Base-by-base conservation (phyloP, 2,888 invertebrate genomes). In the Bhutanitis thaidina region DNA sequence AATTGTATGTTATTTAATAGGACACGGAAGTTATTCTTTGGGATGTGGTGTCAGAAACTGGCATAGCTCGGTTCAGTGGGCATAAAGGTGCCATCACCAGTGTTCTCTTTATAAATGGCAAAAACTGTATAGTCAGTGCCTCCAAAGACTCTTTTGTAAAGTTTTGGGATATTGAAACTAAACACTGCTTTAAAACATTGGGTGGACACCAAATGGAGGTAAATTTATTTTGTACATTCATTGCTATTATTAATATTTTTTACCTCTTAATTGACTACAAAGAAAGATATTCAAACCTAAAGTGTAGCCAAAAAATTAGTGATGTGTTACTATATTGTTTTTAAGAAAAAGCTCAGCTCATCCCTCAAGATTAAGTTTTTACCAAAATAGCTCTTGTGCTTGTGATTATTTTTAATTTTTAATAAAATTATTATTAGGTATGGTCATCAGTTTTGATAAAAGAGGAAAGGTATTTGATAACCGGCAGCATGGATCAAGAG, bases 81-180 rank as follows among this genome's bases (percentile, higher is more conserved):
- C 99, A 99, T 80, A 98, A 97, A 78, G 97, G 95, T 14, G 92
- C 93, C 0, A 91, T 99, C 13, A 99, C 98, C 0, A 94, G 96
- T 84, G 83, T 94, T 0, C 86, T 92, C 7, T 96, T 96, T 66
- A 91, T 96, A 76, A 91, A 92, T 51, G 88, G 93, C 50, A 91
- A 92, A 59, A 92, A 93, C 60, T 90, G 94, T 57, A 77, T 97
- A 7, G 90, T 97, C 7, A 95, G 96, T 64, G 92, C 95, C 32
- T 98, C 98, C 0, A 98, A 97, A 78, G 99, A 99, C 76, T 95
- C 96, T 7, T 96, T 96, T 75, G 93, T 99, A 0, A 99, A 98
- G 80, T 97, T 99, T 77, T 99, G 99, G 99, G 97, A 99, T 78
- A 90, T 99, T 59, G 95, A 96, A 60, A 97, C 97, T 5, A 96